These are phyloP conservation scores for Boloria euphrosyne DNA, from an alignment of 2,888 invertebrate species.

Conservation along the genomic window DNA sequence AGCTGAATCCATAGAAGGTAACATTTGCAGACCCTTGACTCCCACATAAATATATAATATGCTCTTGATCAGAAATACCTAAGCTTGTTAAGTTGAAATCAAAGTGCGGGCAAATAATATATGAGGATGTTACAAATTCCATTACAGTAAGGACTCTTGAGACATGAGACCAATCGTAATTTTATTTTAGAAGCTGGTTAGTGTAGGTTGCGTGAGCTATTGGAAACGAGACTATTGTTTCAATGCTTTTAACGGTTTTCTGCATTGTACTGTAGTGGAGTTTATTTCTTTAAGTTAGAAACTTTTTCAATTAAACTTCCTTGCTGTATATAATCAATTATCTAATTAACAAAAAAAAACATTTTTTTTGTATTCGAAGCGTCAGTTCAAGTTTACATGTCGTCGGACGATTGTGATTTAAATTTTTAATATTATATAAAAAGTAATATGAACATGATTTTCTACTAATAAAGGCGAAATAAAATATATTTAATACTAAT, in stretches of 20 bases:
- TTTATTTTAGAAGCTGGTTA: slow-evolving; percentile 32
- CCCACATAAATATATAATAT: too few species aligned
- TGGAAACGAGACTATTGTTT: slow-evolving; percentile 20
- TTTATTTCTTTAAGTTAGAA: slow-evolving; percentile 2
- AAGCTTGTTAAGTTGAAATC: slow-evolving; percentile 26
- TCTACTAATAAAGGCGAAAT: too few species aligned
- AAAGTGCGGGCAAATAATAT: slow-evolving; percentile 43
- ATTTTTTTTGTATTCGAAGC: too few species aligned
- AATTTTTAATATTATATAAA: too few species aligned
- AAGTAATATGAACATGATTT: too few species aligned
- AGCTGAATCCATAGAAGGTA: too few species aligned
- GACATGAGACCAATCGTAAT: slow-evolving; percentile 35
- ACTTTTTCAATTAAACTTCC: slow-evolving; percentile 2
- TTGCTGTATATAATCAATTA: not conserved
- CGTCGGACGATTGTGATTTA: too few species aligned
- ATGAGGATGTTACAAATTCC: slow-evolving; percentile 45
- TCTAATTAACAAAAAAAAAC: not conserved
- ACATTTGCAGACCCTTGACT: too few species aligned
- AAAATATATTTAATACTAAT: too few species aligned
- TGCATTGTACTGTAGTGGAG: not conserved
- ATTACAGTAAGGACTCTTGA: slow-evolving; percentile 42
- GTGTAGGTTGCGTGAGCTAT: slow-evolving; percentile 26
- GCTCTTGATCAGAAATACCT: slow-evolving; percentile 1
- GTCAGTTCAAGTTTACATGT: too few species aligned
- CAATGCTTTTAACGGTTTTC: slow-evolving; percentile 13